A percentile compares a stretch with the other conserved stretches of the same genome.
These are phyloP conservation scores for Laticauda colubrina DNA, from an alignment of 2,113 vertebrate species.

Conservation along the genomic window DNA sequence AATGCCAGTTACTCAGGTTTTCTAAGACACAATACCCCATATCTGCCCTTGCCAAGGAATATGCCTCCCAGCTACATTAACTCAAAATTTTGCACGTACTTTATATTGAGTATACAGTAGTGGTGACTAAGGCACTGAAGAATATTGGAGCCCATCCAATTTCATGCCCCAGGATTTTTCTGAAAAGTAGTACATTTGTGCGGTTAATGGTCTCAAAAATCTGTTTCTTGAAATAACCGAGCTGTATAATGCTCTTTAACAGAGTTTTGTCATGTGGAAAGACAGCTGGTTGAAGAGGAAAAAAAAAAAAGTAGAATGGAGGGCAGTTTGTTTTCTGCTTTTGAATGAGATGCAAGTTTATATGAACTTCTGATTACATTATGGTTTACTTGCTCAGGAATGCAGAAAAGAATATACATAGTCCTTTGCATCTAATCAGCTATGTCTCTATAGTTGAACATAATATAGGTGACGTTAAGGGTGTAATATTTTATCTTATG, in stretches of 20 bases:
- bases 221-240: background rate
- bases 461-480: too few relatives aligned
- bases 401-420: too few relatives aligned
- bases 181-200: background rate
- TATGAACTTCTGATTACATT: too few relatives aligned
- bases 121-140: background rate
- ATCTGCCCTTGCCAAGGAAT: background rate
- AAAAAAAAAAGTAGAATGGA: background rate
- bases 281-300: background rate
- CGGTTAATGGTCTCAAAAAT: background rate
- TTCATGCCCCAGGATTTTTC: background rate
- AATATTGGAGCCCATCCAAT: background rate
- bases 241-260: too few relatives aligned
- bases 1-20: background rate
- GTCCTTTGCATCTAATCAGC: too few relatives aligned
- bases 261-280: background rate
- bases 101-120: background rate
- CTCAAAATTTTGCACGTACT: background rate
- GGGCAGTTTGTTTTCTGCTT: background rate
- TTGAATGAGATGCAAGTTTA: background rate
- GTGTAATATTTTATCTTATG: too few relatives aligned
- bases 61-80: background rate
- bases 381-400: too few relatives aligned
- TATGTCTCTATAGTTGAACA: too few relatives aligned
- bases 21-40: background rate